Conservation (phyloP, 2,113 vertebrate species). For the Gila orcuttii region DNA sequence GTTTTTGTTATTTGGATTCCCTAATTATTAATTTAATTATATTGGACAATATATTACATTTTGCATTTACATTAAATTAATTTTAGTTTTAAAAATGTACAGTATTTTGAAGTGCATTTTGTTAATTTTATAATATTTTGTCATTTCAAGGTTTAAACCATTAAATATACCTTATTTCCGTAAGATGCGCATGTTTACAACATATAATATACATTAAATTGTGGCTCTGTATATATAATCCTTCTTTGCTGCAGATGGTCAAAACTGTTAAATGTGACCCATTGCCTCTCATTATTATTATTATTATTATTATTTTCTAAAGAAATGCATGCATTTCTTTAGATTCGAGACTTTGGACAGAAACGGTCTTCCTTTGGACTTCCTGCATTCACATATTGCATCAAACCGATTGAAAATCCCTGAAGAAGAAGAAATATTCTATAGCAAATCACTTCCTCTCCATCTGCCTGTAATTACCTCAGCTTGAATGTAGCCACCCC, state of each 20-base stretch:
- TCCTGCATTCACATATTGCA: slow-evolving; percentile 56
- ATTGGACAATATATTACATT: neutral
- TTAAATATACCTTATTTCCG: neutral
- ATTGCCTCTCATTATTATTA: neutral
- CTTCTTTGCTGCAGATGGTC: neutral
- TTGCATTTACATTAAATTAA: neutral
- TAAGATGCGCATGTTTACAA: neutral
- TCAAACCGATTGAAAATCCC: slow-evolving; percentile 55
- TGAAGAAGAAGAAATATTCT: slow-evolving; percentile 56
- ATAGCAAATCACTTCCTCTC: slow-evolving; percentile 59
- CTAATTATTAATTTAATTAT: neutral
- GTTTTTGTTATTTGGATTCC: too few species aligned
- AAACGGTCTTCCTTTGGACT: slow-evolving; percentile 42
- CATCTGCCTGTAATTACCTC: slow-evolving; percentile 51
- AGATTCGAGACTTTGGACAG: slow-evolving; percentile 37
- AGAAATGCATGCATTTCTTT: slow-evolving; percentile 36
- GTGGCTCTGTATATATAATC: neutral
- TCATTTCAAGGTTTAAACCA: neutral
- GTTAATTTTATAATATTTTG: neutral
- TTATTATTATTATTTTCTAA: too few species aligned
- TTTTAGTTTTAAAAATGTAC: neutral
- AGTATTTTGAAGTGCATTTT: neutral
- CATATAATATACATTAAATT: neutral
- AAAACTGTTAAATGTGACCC: neutral
- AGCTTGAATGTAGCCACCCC: slow-evolving; percentile 33